phyloP scores from a whole-genome alignment of 2,797 vertebrate genomes.

The Tenualosa ilisha region DNA sequence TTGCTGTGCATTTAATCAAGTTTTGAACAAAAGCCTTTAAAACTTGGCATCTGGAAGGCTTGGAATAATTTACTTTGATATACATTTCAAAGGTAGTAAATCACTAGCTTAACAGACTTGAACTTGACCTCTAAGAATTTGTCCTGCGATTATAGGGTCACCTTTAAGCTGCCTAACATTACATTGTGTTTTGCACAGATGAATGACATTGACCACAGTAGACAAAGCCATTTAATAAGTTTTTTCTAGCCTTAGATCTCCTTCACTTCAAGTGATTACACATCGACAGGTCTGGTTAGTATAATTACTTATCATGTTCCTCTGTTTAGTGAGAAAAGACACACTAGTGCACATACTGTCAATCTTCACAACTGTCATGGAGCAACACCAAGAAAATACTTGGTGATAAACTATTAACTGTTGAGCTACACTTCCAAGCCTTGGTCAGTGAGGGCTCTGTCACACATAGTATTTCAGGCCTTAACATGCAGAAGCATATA shows the following conservation, averaged over 20 bases:
- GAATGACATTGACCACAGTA: background rate
- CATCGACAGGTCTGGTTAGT: background rate
- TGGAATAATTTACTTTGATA: background rate
- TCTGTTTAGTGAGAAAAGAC: background rate
- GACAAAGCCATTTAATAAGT: background rate
- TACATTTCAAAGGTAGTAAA: background rate
- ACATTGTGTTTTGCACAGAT: background rate
- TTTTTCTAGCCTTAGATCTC: background rate
- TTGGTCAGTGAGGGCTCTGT: background rate
- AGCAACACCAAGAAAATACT: background rate
- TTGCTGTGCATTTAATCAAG: background rate
- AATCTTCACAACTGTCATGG: background rate
- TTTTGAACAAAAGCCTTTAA: background rate
- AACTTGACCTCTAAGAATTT: conserved; percentile 10
- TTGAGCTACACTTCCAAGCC: background rate
- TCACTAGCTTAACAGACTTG: background rate
- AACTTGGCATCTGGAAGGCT: background rate
- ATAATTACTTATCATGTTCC: background rate
- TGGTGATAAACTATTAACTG: background rate
- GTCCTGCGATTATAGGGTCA: background rate
- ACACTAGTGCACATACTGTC: background rate
- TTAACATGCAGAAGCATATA: background rate
- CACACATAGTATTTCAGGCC: background rate
- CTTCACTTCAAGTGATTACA: background rate
- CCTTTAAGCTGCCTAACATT: background rate